Evolutionary conservation across 2,113 vertebrate species (phyloP).

Genomic region (Siphamia tubifer): DNA sequence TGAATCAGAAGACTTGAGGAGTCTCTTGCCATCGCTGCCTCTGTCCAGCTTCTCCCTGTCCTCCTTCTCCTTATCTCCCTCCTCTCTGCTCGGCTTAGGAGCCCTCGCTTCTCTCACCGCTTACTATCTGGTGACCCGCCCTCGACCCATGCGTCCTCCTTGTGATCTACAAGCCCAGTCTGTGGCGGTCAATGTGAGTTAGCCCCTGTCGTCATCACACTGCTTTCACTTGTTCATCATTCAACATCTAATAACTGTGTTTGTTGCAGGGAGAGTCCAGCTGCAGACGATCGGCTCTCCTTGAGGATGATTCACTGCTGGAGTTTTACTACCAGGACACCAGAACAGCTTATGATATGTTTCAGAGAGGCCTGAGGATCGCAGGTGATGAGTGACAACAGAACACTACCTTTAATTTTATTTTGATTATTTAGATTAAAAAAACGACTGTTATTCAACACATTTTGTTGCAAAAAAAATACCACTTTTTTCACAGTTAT

Average conservation of each 20-base stretch:
- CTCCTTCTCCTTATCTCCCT: conserved; percentile 65
- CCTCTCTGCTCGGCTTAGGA: conserved; percentile 79
- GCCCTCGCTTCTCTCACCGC: conserved; percentile 80
- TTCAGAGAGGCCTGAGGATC: conserved; percentile 77
- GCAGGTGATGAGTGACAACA: conserved; percentile 58
- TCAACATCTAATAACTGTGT: neutral
- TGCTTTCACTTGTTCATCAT: neutral
- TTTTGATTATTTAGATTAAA: too few species aligned
- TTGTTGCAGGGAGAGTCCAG: conserved; percentile 70
- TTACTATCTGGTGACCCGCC: conserved; percentile 81
- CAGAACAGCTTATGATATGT: conserved; percentile 80
- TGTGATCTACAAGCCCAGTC: conserved; percentile 80
- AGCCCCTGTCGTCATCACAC: fast-evolving
- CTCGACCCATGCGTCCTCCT: conserved; percentile 73
- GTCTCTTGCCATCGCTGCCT: conserved; percentile 61
- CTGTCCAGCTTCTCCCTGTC: conserved; percentile 63
- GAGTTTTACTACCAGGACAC: conserved; percentile 82
- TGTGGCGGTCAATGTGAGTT: conserved; percentile 73
- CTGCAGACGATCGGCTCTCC: conserved; percentile 78
- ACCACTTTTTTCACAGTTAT: too few species aligned
- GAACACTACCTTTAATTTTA: neutral
- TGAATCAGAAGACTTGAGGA: conserved; percentile 67
- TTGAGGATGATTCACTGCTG: conserved; percentile 74
- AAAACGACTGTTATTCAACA: too few species aligned
- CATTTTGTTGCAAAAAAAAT: too few species aligned